Evolutionary conservation across 2,888 invertebrate species (phyloP).

Genomic region (Cremastobaeus sp.): DNA sequence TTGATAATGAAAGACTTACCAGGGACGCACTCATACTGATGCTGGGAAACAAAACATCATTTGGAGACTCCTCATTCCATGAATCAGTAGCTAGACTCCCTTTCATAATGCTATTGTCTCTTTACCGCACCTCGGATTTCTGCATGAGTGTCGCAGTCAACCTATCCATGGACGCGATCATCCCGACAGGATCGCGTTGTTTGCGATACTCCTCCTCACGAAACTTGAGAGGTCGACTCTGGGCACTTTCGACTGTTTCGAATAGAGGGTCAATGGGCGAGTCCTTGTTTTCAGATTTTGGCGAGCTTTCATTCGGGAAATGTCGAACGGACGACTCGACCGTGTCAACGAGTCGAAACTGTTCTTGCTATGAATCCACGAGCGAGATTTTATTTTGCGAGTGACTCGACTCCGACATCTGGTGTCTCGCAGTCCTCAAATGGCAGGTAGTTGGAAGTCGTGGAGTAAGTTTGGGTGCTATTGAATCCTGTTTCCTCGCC

Average conservation of each 20-base stretch:
- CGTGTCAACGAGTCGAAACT: slow-evolving; percentile 73
- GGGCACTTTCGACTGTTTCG: slow-evolving; percentile 50
- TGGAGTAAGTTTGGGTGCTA: slow-evolving; percentile 48
- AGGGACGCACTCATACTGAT: slow-evolving; percentile 87
- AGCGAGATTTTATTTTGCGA: slow-evolving; percentile 33
- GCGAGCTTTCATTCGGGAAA: slow-evolving; percentile 57
- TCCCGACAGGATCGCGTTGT: slow-evolving; percentile 83
- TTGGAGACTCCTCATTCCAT: slow-evolving; percentile 90
- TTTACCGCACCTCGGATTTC: slow-evolving; percentile 82
- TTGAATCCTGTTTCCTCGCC: slow-evolving; percentile 35
- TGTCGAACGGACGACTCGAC: slow-evolving; percentile 72
- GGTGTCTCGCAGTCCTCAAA: slow-evolving; percentile 58
- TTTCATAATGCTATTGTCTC: slow-evolving; percentile 75
- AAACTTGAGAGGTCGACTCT: slow-evolving; percentile 36
- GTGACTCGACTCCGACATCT: slow-evolving; percentile 25
- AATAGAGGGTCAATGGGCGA: slow-evolving; percentile 52
- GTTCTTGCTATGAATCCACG: slow-evolving; percentile 44
- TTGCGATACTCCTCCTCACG: slow-evolving; percentile 76
- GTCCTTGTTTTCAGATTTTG: slow-evolving; percentile 29
- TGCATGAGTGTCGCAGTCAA: slow-evolving; percentile 83
- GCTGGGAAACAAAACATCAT: slow-evolving; percentile 89
- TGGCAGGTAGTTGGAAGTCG: slow-evolving; percentile 62
- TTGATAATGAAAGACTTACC: slow-evolving; percentile 76
- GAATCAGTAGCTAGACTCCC: slow-evolving; percentile 81
- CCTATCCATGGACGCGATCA: slow-evolving; percentile 84